Evolutionary conservation across 53 echinoderm and acorn worm genomes (phyloP).

Genomic region (Henricia sp.): DNA sequence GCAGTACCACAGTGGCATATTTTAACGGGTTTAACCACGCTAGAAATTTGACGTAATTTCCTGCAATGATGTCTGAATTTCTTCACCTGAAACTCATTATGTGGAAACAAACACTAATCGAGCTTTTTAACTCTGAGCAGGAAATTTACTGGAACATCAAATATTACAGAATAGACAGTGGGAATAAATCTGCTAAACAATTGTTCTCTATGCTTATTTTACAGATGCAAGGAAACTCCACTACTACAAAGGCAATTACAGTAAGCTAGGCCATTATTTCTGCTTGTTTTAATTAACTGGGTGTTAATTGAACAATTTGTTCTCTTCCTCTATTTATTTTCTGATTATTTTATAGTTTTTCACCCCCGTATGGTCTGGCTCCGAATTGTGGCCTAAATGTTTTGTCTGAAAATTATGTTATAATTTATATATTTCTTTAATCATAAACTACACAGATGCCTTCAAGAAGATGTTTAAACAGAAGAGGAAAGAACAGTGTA

Average conservation of each 20-base stretch:
- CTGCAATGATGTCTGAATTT: no score
- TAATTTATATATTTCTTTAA: conserved; percentile 15
- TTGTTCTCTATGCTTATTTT: no score
- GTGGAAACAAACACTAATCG: no score
- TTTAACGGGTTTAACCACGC: no score
- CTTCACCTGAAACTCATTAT: no score
- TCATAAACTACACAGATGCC: conserved; percentile 62
- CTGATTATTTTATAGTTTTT: neutral
- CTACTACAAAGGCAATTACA: conserved; percentile 99
- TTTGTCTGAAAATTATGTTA: neutral
- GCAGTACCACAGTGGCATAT: no score
- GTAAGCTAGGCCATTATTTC: conserved; percentile 68
- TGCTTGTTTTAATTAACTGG: neutral
- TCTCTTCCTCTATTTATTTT: neutral
- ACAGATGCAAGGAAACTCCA: conserved; percentile 88
- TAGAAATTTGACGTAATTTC: no score
- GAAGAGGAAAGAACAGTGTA: conserved; percentile 93
- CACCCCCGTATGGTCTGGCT: neutral
- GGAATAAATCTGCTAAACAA: no score
- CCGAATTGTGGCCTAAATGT: neutral
- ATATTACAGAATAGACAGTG: no score
- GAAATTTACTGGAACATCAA: no score
- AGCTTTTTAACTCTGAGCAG: no score
- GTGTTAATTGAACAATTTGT: neutral
- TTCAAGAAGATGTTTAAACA: conserved; percentile 98